Conservation (phyloP, 2,888 invertebrate genomes). For the Lysandra coridon region DNA sequence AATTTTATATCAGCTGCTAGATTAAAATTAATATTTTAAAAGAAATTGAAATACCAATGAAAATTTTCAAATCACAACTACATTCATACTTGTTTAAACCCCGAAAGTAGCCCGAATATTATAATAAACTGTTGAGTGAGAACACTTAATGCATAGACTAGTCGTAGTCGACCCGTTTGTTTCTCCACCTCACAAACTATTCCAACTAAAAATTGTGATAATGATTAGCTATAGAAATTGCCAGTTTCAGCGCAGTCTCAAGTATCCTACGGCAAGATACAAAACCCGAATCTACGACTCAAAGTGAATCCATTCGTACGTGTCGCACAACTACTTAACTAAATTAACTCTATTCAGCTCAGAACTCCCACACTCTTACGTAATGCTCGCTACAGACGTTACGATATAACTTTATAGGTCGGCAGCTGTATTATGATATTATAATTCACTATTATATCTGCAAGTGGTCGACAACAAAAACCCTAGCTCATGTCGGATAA, state of each 20-base stretch:
- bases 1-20: too few species aligned
- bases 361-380: neutral
- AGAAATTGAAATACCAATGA: too few species aligned
- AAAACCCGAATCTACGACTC: neutral
- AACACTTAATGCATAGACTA: too few species aligned
- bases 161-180: too few species aligned
- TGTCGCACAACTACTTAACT: slow-evolving; percentile 1
- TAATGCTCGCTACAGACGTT: neutral
- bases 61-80: too few species aligned
- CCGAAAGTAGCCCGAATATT: too few species aligned
- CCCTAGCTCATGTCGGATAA: too few species aligned
- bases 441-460: too few species aligned
- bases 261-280: neutral
- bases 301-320: slow-evolving; percentile 4
- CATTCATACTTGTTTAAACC: too few species aligned
- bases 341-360: neutral
- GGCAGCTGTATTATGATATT: neutral
- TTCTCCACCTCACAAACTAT: neutral
- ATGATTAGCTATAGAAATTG: neutral
- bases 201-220: neutral
- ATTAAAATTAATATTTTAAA: too few species aligned
- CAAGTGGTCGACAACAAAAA: too few species aligned
- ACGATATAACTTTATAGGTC: neutral
- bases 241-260: neutral
- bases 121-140: too few species aligned